Conservation (phyloP, 1,140 invertebrate species). For the Temnothorax nylanderi region DNA sequence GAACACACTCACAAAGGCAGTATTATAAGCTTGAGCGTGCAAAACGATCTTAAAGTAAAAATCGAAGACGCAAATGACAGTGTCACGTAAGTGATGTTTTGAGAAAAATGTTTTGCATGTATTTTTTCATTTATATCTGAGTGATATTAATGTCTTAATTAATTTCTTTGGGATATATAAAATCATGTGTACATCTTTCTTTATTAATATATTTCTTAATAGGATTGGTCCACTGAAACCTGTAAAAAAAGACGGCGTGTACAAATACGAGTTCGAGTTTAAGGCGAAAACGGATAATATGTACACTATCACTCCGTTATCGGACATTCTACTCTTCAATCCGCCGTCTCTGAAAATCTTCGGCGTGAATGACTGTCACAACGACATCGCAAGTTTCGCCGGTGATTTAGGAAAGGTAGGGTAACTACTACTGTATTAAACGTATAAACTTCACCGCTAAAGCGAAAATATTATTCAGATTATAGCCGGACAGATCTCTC, state of each 20-base stretch:
- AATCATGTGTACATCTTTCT: slow-evolving; percentile 54
- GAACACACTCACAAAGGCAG: slow-evolving; percentile 80
- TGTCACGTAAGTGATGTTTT: slow-evolving; percentile 69
- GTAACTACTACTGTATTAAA: not conserved
- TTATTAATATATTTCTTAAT: slow-evolving; percentile 45
- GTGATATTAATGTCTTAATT: not conserved
- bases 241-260: slow-evolving; percentile 74
- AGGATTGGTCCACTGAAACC: slow-evolving; percentile 82
- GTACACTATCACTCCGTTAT: slow-evolving; percentile 88
- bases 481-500: slow-evolving; percentile 85
- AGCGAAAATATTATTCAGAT: slow-evolving; percentile 71
- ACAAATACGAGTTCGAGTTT: slow-evolving; percentile 86
- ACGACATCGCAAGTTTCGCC: slow-evolving; percentile 86
- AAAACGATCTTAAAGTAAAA: slow-evolving; percentile 76
- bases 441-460: not conserved
- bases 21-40: slow-evolving; percentile 75
- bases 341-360: slow-evolving; percentile 88
- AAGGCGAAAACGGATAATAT: slow-evolving; percentile 86
- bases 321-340: slow-evolving; percentile 90
- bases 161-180: slow-evolving; percentile 55
- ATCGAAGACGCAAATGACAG: slow-evolving; percentile 74
- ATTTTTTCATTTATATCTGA: slow-evolving; percentile 1
- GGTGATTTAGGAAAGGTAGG: slow-evolving; percentile 85
- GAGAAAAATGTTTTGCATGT: not conserved
- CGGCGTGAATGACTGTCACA: slow-evolving; percentile 91